Base-by-base conservation (phyloP, 1,140 invertebrate species). In the Microplitis mediator region DNA sequence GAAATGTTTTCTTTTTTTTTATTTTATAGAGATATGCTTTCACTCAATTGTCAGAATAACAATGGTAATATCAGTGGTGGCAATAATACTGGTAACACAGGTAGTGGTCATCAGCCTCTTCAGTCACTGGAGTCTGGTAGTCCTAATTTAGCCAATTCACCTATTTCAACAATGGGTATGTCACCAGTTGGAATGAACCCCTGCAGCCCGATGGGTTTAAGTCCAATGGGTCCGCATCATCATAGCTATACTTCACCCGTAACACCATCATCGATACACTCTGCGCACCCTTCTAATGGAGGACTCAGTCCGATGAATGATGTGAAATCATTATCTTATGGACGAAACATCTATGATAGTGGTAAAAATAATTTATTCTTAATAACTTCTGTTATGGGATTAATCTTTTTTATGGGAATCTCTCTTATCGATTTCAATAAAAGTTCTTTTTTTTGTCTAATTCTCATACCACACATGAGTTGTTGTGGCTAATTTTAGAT, bases 91-190 rank as follows among this genome's bases (percentile, higher is more conserved):
- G 62, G 62, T 35, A 65, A 65, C 23, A 35, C 72, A 39, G 73
- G 69, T 75, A 71, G 64, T 56, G 77, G 76, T 36, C 82, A 83
- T 32, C 84, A 85, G n/a, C 79, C 82, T 5, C 34, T 86, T 8
- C 82, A 82, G 35, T 77, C 78, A 8, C 68, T 86, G n/a, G 83
- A 85, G 66, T 81, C 85, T 14, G 75, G 75, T n/a, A 84, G 82
- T 69, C 81, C 85, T 5, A 84, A 80, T 71, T 75, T 85, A 6
- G 78, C 81, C 5, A 83, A 85, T 73, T 81, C 84, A 13, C 83
- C 84, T 23, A 75, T 85, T 1, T 82, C 85, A 45, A 83, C 84
- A 50, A 83, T 87, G 78, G 83, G 83, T 3, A 86, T 87, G 82
- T 86, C 86, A 2, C 82, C 86, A 35, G 81, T 84, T 0, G 79